A percentile compares a stretch with the other conserved stretches of the same genome.
Evolutionary conservation across 2,888 invertebrate species (phyloP).

Genomic region (Lepas anatifera): DNA sequence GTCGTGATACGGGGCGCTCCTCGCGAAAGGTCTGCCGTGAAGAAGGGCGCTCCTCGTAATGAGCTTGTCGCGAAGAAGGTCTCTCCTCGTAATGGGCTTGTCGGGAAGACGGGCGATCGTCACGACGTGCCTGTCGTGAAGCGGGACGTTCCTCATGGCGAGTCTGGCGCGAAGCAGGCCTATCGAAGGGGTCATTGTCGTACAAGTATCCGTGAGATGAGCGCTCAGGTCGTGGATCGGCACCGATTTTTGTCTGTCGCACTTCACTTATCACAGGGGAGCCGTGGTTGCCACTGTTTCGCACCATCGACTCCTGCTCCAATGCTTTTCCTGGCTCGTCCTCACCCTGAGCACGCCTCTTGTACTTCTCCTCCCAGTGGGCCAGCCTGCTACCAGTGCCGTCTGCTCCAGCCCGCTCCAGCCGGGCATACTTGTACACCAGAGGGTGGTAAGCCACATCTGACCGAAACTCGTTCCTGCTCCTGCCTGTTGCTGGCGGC

Average conservation of each 20-base stretch:
- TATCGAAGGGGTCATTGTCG: not conserved
- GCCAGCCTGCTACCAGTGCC: not conserved
- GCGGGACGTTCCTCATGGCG: not conserved
- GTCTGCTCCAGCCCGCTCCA: not conserved
- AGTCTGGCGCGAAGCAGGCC: not conserved
- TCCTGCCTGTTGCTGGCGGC: not conserved
- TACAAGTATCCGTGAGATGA: not conserved
- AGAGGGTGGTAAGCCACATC: slow-evolving; percentile 10
- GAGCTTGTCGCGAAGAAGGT: too few species aligned
- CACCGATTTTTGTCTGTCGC: not conserved
- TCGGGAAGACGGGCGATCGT: not conserved
- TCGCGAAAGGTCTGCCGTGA: too few species aligned
- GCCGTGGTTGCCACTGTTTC: not conserved
- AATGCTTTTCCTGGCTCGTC: not conserved
- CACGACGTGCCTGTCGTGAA: too few species aligned
- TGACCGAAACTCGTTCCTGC: not conserved
- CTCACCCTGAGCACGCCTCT: not conserved
- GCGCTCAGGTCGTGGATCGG: not conserved
- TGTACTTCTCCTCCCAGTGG: slow-evolving; percentile 13
- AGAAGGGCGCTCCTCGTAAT: too few species aligned
- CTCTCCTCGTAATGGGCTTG: not conserved
- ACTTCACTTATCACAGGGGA: not conserved
- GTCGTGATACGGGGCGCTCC: too few species aligned
- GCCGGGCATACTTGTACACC: slow-evolving; percentile 11
- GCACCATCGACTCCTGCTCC: not conserved